These are phyloP conservation scores for Coecobrya sp. DNA, from an alignment of 2,888 invertebrate species.

Conservation along the genomic window DNA sequence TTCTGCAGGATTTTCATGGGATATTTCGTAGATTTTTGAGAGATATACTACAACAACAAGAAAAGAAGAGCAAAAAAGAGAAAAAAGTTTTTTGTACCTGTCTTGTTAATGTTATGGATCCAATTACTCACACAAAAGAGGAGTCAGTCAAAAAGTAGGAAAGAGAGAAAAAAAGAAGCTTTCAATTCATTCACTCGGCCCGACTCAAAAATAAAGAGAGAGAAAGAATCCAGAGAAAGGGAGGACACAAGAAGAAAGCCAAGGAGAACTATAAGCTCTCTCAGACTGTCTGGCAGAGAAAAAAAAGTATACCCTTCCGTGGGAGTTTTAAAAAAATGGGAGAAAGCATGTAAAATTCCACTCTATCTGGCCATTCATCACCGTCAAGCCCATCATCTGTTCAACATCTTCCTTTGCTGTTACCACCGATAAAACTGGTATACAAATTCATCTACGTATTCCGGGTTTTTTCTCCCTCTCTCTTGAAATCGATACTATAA, in stretches of 20 bases:
- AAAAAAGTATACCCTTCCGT: not conserved
- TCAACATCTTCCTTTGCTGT: not conserved
- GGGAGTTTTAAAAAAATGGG: not conserved
- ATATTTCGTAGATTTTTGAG: not conserved
- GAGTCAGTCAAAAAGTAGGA: conserved; percentile 32
- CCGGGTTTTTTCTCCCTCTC: not conserved
- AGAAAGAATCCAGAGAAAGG: not conserved
- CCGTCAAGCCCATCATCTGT: conserved; percentile 57
- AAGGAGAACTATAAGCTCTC: not conserved
- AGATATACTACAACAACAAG: not conserved
- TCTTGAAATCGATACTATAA: no score
- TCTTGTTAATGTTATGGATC: conserved; percentile 63
- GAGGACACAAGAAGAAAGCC: not conserved
- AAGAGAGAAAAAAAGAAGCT: conserved; percentile 12
- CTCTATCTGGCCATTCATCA: conserved; percentile 61
- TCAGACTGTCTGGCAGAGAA: not conserved
- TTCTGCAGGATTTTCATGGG: not conserved
- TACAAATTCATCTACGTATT: not conserved
- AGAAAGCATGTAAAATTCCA: conserved; percentile 41
- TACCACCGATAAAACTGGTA: not conserved
- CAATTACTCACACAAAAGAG: conserved; percentile 68
- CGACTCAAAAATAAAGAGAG: not conserved
- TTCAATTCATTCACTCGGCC: conserved; percentile 37
- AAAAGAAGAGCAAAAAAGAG: not conserved
- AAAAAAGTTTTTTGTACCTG: conserved; percentile 50